Evolutionary conservation across 2,113 vertebrate genomes (phyloP), one percentile per base, ranked within the genome.

Genomic region (Paramisgurnus dabryanus): DNA sequence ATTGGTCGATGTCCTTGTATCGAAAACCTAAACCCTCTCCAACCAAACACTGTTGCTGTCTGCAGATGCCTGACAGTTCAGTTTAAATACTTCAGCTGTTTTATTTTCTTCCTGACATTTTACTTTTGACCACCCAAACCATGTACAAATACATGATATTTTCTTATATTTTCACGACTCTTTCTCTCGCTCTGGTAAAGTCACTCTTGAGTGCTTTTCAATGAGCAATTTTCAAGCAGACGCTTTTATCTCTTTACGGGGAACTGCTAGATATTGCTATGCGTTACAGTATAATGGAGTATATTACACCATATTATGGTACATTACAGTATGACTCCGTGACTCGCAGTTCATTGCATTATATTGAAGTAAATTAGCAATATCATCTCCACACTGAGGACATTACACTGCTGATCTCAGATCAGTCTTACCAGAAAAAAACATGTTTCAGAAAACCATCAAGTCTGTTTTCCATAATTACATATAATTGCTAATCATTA

Each of bases 281-380:
- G 50, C 4, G 66, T 43, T 78, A 58, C 53, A 45, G 11, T 60
- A 58, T 47, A 68, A 27, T 58, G 34, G 50, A 60, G 66, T 45
- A 47, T 57, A 68, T 55, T 60, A 68, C 17, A 58, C 9, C 17
- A 18, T 49, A 68, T 53, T 58, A 58, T 13, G 13, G 65, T 55
- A 49, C 75, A 78, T 53, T 78, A 78, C 47, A 57, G 64, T 78
- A 57, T 7, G 34, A 65, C 10, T 57, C 49, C 57, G 63, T 58
- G 18, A 72, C 50, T 47, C 53, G 66, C 55, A 65, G 40, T 77
- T 82, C 55, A 74, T 67, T 71, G 60, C 17, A 4, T 73, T 73
- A 73, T 72, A 57, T 22, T 43, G 17, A 58, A 60, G 17, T 58
- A 45, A 22, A 73, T 60, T 73, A 9, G 55, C 18, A 73, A 45